phyloP scores from a whole-genome alignment of 2,888 invertebrate species.

The Charanyca ferruginea region DNA sequence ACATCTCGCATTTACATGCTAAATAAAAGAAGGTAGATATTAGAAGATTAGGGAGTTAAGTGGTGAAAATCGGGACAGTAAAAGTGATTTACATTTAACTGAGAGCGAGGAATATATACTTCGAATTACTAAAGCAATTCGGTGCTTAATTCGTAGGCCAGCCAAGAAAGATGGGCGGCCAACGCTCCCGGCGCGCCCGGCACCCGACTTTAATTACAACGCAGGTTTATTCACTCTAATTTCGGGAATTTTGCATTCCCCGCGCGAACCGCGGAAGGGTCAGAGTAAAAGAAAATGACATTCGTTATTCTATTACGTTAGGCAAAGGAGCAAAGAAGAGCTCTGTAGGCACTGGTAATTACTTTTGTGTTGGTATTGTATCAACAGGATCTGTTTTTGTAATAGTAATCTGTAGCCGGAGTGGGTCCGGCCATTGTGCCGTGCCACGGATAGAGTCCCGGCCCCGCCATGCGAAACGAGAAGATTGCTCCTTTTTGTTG shows the following conservation, averaged over 20 bases:
- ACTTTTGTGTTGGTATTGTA: conserved; percentile 79
- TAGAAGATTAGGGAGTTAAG: conserved; percentile 81
- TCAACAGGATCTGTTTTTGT: conserved; percentile 73
- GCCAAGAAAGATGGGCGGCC: conserved; percentile 89
- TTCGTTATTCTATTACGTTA: conserved; percentile 90
- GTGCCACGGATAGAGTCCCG: conserved; percentile 54
- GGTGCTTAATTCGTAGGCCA: conserved; percentile 90
- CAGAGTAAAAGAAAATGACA: conserved; percentile 90
- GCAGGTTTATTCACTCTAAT: conserved; percentile 90
- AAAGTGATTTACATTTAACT: conserved; percentile 90
- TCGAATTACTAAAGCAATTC: conserved; percentile 90
- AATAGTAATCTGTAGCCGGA: conserved; percentile 67
- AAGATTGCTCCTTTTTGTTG: conserved; percentile 74
- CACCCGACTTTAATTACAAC: conserved; percentile 89
- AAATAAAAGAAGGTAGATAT: conserved; percentile 75
- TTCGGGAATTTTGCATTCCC: conserved; percentile 90
- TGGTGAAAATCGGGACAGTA: conserved; percentile 86
- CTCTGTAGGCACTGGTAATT: conserved; percentile 81
- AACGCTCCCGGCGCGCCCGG: conserved; percentile 76
- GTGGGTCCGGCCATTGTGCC: conserved; percentile 62
- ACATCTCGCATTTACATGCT: conserved; percentile 73
- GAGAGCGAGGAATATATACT: conserved; percentile 89
- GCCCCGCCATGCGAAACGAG: conserved; percentile 69
- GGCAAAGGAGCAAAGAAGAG: conserved; percentile 85
- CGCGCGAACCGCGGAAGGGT: conserved; percentile 90